Percentiles rank a stretch among this genome's conserved stretches.
Conservation (phyloP, 2,113 vertebrate genomes). For the Terrapene triunguis region DNA sequence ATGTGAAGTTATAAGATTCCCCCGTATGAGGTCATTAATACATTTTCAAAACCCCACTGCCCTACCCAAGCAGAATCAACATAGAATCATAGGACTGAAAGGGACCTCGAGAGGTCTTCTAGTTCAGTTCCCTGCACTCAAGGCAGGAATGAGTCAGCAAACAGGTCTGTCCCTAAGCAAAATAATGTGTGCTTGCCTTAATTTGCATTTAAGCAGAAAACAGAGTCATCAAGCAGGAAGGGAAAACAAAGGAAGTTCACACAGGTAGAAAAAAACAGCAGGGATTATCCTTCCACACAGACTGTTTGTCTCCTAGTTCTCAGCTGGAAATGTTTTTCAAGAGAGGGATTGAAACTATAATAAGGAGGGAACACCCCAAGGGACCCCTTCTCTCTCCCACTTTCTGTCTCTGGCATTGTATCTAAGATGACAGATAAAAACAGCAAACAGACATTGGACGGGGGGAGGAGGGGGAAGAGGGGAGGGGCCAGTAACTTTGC, state of each 20-base stretch:
- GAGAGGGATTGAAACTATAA: not conserved
- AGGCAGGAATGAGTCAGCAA: not conserved
- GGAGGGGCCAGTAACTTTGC: too few relatives aligned
- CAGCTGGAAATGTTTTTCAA: not conserved
- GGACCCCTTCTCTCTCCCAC: not conserved
- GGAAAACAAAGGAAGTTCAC: not conserved
- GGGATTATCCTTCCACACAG: not conserved
- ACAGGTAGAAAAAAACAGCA: not conserved
- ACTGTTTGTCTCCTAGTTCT: not conserved
- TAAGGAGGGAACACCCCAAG: not conserved
- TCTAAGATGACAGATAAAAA: too few relatives aligned
- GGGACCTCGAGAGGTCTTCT: too few relatives aligned
- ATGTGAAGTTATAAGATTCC: not conserved
- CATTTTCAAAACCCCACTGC: not conserved
- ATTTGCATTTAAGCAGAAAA: not conserved
- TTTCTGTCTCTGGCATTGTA: too few relatives aligned
- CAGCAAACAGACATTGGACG: too few relatives aligned
- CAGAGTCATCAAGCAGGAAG: not conserved
- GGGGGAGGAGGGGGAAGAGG: too few relatives aligned
- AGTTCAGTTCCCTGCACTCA: too few relatives aligned
- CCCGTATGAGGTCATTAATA: not conserved
- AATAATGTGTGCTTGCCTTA: not conserved
- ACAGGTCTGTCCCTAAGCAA: not conserved
- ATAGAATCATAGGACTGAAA: too few relatives aligned
- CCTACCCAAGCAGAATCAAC: not conserved